A percentile compares a stretch with the other conserved stretches of the same genome.
phyloP scores from a whole-genome alignment of 1,140 invertebrate species.

The Ptiloglossa arizonensis region DNA sequence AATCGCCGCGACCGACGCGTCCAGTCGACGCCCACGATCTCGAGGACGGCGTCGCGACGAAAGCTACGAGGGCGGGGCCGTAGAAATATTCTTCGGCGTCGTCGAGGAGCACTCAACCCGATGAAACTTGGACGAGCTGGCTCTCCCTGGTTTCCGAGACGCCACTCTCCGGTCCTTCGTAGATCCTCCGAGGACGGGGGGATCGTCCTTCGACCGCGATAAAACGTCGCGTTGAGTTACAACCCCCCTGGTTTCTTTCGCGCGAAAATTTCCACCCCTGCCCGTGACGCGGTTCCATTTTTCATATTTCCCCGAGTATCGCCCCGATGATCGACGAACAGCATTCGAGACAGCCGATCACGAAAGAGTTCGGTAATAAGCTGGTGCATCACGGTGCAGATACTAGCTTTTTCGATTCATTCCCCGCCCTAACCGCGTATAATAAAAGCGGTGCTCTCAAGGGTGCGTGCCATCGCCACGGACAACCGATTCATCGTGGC shows the following conservation, averaged over 20 bases:
- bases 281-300: conserved; percentile 2
- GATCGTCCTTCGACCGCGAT: conserved; percentile 35
- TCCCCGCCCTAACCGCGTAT: no score
- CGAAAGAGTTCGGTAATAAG: no score
- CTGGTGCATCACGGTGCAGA: no score
- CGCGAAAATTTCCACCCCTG: conserved; percentile 33
- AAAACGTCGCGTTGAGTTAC: conserved; percentile 12
- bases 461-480: not conserved
- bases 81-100: conserved; percentile 28
- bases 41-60: no score
- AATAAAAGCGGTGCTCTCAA: not conserved
- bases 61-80: not conserved
- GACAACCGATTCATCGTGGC: not conserved
- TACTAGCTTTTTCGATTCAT: no score
- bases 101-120: conserved; percentile 47
- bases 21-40: conserved; percentile 36
- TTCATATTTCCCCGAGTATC: not conserved
- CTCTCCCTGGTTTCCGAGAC: not conserved
- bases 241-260: no score
- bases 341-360: no score
- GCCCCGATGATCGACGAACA: no score
- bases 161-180: conserved; percentile 17
- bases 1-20: no score
- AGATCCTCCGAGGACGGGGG: conserved; percentile 6
- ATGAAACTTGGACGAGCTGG: conserved; percentile 56